Percentiles rank a stretch among this genome's conserved stretches.
These are phyloP conservation scores for Psilanteris sp. DNA, from an alignment of 1,140 invertebrate genomes.

Conservation along the genomic window DNA sequence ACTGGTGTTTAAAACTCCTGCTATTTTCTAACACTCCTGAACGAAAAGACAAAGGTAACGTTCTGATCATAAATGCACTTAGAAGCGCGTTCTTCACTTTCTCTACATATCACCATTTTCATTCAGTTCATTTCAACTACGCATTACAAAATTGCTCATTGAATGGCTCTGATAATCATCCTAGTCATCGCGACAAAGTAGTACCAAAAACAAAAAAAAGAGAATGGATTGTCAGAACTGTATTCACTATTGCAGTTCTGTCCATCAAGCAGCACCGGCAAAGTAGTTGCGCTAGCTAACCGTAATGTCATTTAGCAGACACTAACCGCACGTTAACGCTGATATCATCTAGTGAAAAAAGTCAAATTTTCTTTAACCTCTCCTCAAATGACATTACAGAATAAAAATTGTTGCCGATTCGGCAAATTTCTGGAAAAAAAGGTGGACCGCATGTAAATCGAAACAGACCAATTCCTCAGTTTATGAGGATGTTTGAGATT, in stretches of 20 bases:
- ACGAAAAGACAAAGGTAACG: slow-evolving; percentile 59
- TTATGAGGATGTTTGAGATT: too few species aligned
- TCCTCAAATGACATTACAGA: slow-evolving; percentile 29
- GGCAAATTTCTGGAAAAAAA: not conserved
- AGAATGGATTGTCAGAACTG: too few species aligned
- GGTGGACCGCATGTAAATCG: not conserved
- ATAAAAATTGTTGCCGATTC: slow-evolving; percentile 1
- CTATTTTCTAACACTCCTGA: slow-evolving; percentile 62
- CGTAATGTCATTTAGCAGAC: slow-evolving; percentile 34
- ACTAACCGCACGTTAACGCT: slow-evolving; percentile 13
- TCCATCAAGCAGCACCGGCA: slow-evolving; percentile 19
- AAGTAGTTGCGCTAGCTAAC: slow-evolving; percentile 19
- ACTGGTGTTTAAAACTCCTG: slow-evolving; percentile 55
- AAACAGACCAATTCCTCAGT: too few species aligned
- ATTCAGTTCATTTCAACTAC: slow-evolving; percentile 64
- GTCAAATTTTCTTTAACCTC: slow-evolving; percentile 8
- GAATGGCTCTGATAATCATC: slow-evolving; percentile 55
- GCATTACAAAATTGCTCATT: slow-evolving; percentile 53
- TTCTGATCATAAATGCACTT: slow-evolving; percentile 63
- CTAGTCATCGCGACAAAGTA: slow-evolving; percentile 30
- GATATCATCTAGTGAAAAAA: slow-evolving; percentile 9
- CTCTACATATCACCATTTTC: slow-evolving; percentile 64
- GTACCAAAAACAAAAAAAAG: slow-evolving; percentile 23
- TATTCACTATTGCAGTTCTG: slow-evolving; percentile 16
- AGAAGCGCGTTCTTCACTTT: slow-evolving; percentile 63